Evolutionary conservation across 2,113 vertebrate genomes (phyloP).

Genomic region (Octodon degus): DNA sequence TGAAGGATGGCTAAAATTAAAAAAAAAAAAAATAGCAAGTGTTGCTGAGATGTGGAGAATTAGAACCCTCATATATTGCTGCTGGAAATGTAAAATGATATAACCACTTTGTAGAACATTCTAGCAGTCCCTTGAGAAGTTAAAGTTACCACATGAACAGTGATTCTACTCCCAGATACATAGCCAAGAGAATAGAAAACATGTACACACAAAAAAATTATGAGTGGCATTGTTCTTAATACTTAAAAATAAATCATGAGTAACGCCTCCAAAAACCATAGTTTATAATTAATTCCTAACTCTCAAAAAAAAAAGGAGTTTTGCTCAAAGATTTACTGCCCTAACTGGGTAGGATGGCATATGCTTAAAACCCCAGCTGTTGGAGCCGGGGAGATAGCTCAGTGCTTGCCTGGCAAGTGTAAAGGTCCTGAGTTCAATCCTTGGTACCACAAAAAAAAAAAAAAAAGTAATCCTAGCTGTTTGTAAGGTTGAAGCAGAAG

Average conservation of each 20-base stretch:
- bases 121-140: not conserved
- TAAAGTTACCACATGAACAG: not conserved
- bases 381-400: too few species aligned
- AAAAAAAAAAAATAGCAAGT: not conserved
- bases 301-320: slow-evolving; percentile 19
- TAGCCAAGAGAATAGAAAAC: not conserved
- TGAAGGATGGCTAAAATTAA: not conserved
- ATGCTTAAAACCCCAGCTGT: not conserved
- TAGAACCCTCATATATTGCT: not conserved
- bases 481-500: not conserved
- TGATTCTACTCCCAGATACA: not conserved
- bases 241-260: slow-evolving; percentile 29
- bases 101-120: not conserved
- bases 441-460: too few species aligned
- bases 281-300: not conserved
- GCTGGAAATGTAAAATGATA: not conserved
- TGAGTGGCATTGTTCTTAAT: not conserved
- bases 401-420: too few species aligned
- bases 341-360: not conserved
- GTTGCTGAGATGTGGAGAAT: not conserved
- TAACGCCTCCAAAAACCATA: not conserved
- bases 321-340: not conserved
- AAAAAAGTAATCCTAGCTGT: not conserved
- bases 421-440: too few species aligned
- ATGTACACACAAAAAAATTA: not conserved